Evolutionary conservation across 2,113 vertebrate species (phyloP), one percentile per base, ranked within the genome.

Genomic region (Camelus dromedarius): DNA sequence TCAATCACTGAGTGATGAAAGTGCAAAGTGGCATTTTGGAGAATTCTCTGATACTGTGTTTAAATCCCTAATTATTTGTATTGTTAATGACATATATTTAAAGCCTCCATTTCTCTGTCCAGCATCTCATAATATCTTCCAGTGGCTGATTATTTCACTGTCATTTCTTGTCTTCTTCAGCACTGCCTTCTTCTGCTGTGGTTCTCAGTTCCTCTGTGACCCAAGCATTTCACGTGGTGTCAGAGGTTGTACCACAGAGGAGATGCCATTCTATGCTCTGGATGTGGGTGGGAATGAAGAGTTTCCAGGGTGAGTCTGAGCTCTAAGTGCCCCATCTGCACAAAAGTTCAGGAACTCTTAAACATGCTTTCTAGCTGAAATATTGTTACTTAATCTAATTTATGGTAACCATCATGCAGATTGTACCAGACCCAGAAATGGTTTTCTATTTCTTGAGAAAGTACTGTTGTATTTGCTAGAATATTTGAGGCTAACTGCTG

Each of bases 151-250:
- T 16, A 52, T 62, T 79, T 79, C 3, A 46, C 6, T 3, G 18
- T 11, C 67, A 64, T 67, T 64, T 64, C 13, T 11, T 28, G 2
- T 54, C 10, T 62, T 93, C 62, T 35, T 16, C 7, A 20, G 14
- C 24, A 10, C 5, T 22, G 56, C 10, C 4, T 14, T 12, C 1
- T 52, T 64, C 30, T 54, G 0, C 20, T 24, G 1, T 20, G 46
- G 3, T 18, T 82, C 86, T 85, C 12, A 42, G 30, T 70, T 62
- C 26, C 52, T 60, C 13, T 86, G 9, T 89, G 50, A 48, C 11
- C 6, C 66, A 4, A 67, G 16, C 9, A 18, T 58, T 79, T 91
- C 30, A 6, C 66, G 22, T 19, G 9, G 14, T 70, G 8, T 72
- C 73, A n/a, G 2, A 18, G 9, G 13, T 4, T 48, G 6, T 32